Evolutionary conservation across 2,113 vertebrate genomes (phyloP).

Genomic region (Sceloporus tristichus): DNA sequence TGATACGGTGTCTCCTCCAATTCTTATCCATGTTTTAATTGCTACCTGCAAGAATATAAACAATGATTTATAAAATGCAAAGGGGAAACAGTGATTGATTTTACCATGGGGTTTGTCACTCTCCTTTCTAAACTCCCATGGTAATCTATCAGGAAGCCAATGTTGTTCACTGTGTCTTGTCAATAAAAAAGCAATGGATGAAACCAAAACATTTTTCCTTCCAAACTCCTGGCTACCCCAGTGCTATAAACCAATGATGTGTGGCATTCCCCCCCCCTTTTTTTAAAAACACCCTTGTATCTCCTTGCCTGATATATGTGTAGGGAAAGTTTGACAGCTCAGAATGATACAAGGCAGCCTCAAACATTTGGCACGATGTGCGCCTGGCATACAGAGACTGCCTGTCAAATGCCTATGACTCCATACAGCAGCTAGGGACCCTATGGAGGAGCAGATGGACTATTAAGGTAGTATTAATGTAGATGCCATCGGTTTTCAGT

Average conservation of each 20-base stretch:
- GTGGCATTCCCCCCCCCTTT: conserved; percentile 57
- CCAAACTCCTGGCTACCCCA: conserved; percentile 73
- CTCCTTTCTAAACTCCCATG: conserved; percentile 48
- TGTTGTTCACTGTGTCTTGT: conserved; percentile 55
- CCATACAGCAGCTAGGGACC: conserved; percentile 98
- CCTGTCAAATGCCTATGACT: conserved; percentile 99
- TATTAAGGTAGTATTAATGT: conserved; percentile 99
- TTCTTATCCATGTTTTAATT: conserved; percentile 52
- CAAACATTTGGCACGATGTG: conserved; percentile 98
- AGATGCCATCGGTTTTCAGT: conserved; percentile 99
- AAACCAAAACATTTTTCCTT: conserved; percentile 70
- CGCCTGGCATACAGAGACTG: conserved; percentile 99
- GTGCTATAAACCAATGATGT: conserved; percentile 87
- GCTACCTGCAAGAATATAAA: conserved; percentile 55
- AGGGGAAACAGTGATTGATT: conserved; percentile 55
- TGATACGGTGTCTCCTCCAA: conserved; percentile 38
- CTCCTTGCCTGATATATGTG: conserved; percentile 91
- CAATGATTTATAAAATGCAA: conserved; percentile 41
- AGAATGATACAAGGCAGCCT: conserved; percentile 94
- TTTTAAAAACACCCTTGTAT: conserved; percentile 81
- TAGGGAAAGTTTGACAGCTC: conserved; percentile 96
- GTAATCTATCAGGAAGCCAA: conserved; percentile 61
- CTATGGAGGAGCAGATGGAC: conserved; percentile 99
- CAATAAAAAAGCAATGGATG: conserved; percentile 60
- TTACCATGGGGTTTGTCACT: conserved; percentile 65